A percentile compares a stretch with the other conserved stretches of the same genome.
Conservation (phyloP, 2,888 invertebrate genomes). For the Limnephilus auricula region DNA sequence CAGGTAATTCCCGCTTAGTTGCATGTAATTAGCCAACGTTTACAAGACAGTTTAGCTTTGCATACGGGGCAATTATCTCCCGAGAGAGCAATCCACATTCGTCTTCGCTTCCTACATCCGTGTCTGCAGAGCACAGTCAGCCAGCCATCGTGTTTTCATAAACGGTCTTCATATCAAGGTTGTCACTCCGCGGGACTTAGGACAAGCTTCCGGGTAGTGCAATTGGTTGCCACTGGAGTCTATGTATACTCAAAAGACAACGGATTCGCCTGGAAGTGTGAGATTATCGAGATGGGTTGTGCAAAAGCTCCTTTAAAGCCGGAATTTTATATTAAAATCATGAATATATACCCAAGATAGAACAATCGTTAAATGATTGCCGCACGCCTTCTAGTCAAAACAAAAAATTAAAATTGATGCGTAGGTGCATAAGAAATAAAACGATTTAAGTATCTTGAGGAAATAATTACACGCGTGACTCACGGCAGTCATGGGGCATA, state of each 20-base stretch:
- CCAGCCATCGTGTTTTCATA: neutral
- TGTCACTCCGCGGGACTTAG: slow-evolving; percentile 17
- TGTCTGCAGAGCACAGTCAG: neutral
- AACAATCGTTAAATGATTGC: neutral
- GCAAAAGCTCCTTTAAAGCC: neutral
- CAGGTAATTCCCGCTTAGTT: slow-evolving; percentile 18
- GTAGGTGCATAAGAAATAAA: neutral
- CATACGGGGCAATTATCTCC: slow-evolving; percentile 37
- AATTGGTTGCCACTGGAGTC: neutral
- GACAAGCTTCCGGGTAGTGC: slow-evolving; percentile 19
- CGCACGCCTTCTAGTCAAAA: neutral
- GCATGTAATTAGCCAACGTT: slow-evolving; percentile 36
- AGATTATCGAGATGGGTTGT: neutral
- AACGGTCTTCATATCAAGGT: slow-evolving; percentile 18
- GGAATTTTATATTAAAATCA: neutral
- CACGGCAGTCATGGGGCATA: neutral
- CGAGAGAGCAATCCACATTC: slow-evolving; percentile 42
- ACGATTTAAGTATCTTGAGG: slow-evolving; percentile 5
- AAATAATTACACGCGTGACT: slow-evolving; percentile 32
- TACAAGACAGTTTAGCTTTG: neutral
- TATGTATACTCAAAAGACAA: neutral
- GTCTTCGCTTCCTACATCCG: slow-evolving; percentile 44
- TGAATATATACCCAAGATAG: neutral
- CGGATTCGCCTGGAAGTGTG: neutral
- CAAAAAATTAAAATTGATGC: neutral